Base-by-base conservation (phyloP, 2,797 vertebrate genomes). In the Rhynchotus rufescens region DNA sequence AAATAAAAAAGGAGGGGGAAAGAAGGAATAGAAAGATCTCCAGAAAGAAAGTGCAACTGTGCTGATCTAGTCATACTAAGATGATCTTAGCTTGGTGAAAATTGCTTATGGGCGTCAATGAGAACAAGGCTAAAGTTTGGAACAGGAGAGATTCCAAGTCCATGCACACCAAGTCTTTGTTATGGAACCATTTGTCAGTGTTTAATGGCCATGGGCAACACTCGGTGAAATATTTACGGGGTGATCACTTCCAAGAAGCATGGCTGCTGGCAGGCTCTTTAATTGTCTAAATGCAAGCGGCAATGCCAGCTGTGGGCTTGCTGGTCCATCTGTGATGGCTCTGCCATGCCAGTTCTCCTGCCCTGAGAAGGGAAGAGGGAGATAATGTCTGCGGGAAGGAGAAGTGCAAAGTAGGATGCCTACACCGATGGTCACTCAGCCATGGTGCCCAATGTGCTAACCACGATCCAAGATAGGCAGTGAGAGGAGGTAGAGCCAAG, bases 171-270 rank as follows among this genome's bases (percentile, higher is more conserved):
- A 38, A 66, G 4, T 38, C 28, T 91, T 93, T 95, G 88, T 91
- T 88, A 61, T 6, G 62, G 88, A 73, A 91, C 38, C 59, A 36
- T 90, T 94, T 95, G 79, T 83, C 49, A 75, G 73, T 64, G 42
- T 85, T 87, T 80, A 77, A 66, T 67, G 88, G 69, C 92, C 86
- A 13, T 1, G 62, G 75, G 94, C 92, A 91, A 72, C 73, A 78
- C 81, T 77, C 72, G 14, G 89, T 96, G 91, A 90, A 93, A 94
- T 94, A 90, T 95, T 95, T 88, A 89, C 22, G 1, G 81, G 71
- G 8, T 9, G 28, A 38, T 44, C 54, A 26, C 73, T 92, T 96
- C 88, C 94, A 94, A 91, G 92, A 78, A 91, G 59, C 9, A 15
- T 66, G 84, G 88, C 89, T 78, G 52, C 94, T 93, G 96, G 94